Evolutionary conservation across 2,113 vertebrate genomes (phyloP), one percentile per base, ranked within the genome.

Genomic region (Emydocephalus ijimae): DNA sequence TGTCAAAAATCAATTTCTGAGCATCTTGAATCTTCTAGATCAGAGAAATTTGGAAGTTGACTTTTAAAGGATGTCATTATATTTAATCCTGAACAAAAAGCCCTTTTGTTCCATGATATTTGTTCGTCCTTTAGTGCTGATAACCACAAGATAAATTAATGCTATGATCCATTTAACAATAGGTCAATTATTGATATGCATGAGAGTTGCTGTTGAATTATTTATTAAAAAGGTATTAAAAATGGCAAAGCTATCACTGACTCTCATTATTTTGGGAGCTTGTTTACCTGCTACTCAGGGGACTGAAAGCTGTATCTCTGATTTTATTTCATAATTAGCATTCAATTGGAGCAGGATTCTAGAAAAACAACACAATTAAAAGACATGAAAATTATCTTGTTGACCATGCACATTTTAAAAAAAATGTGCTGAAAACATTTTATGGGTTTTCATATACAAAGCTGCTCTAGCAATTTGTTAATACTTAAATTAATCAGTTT

Each of bases 161-260:
- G 81, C n/a, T 45, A 94, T 94, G 91, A 93, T 87, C 92, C 81
- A 93, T 93, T 96, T 94, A 94, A 89, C 85, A 93, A 91, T n/a
- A 91, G 55, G 92, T 5, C 29, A 92, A 92, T 94, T 95, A 96
- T 26, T 94, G 94, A 97, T 96, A 61, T 56, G 61, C 2, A 20
- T 87, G 43, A 86, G 54, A 94, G n/a, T 24, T 91, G 91, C 88
- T 94, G 69, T 45, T 96, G 92, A 96, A 96, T 94, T 94, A 96
- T 95, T 96, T 94, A 96, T 94, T 92, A 92, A 94, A 94, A 95
- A 92, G 50, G 90, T 95, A 91, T 92, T 95, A 96, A 87, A 94
- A 96, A 96, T 26, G 9, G 89, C 43, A 97, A 59, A 96, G 89
- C 85, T 91, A 92, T 86, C 18, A 90, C 18, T 10, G 87, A 50